Conservation (phyloP, 2,113 vertebrate species). For the Trinectes maculatus region DNA sequence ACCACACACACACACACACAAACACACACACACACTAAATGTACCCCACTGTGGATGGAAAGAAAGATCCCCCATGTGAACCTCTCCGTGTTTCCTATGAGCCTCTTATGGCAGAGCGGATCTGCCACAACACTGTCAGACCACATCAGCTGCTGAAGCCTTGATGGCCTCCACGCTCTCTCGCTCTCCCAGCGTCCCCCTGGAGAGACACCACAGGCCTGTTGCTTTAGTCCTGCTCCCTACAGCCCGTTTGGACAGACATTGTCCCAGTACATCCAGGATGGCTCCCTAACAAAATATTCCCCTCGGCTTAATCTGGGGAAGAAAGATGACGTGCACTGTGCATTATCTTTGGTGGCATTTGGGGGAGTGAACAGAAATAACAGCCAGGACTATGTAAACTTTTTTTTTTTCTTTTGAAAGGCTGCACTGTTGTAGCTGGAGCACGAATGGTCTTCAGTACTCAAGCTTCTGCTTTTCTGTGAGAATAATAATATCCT, state of each 20-base stretch:
- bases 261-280: conserved; percentile 19
- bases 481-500: conserved; percentile 36
- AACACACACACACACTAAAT: background rate
- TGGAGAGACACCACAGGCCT: conserved; percentile 58
- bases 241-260: conserved; percentile 37
- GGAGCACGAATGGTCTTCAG: conserved; percentile 42
- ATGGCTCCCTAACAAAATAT: conserved; percentile 55
- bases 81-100: conserved; percentile 61
- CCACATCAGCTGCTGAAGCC: conserved; percentile 60
- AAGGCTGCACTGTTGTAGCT: conserved; percentile 46
- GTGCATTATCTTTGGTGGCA: conserved; percentile 49
- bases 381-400: conserved; percentile 55
- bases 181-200: conserved; percentile 44
- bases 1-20: conserved; percentile 27
- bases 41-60: conserved; percentile 35
- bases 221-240: conserved; percentile 72
- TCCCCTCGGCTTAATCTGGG: conserved; percentile 54
- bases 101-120: conserved; percentile 69
- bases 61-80: conserved; percentile 66
- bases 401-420: conserved; percentile 53
- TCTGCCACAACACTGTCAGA: conserved; percentile 80
- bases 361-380: conserved; percentile 63
- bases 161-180: conserved; percentile 66
- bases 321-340: conserved; percentile 58
- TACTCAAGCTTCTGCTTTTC: conserved; percentile 23